Base-by-base conservation (phyloP, 2,888 invertebrate genomes). In the Pachycephus smyrnensis region DNA sequence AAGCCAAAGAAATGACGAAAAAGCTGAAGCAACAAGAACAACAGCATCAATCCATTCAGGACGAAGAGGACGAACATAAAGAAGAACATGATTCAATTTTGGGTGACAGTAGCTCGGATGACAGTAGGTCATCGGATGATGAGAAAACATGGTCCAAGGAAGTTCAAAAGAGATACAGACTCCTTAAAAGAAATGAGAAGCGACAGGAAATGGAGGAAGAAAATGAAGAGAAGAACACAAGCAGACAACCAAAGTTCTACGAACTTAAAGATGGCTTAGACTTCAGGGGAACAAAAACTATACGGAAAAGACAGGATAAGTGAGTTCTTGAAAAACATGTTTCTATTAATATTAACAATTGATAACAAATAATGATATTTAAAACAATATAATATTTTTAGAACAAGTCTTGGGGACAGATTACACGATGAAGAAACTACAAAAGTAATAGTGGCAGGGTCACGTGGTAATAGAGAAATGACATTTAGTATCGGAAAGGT, bases 111-210 rank as follows among this genome's bases (percentile, higher is more conserved):
- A 91, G 91, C 36, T 80, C 83, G 9, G 89, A 89, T 69, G 90
- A 90, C 69, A 86, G 86, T 69, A 23, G 55, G 23, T 94, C 96
- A 89, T 97, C 97, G 1, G 97, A 97, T 84, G 97, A 97, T 89
- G 96, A 97, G 77, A 94, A 94, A 80, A 93, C 94, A 9, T 97
- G 96, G 96, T 94, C 94, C 0, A 95, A 95, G 88, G 96, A 97
- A 92, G 94, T 97, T 79, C 96, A 96, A 87, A 95, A 95, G 87
- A 95, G 96, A 87, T 95, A 96, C 88, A 93, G 93, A 86, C 92
- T 94, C n/a, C 93, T 95, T 30, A 93, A 95, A 89, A 86, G 93
- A 89, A 93, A 94, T 90, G 89, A 93, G 87, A 87, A 92, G 90
- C 76, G 91, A 86, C 88, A 89, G 85, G 87, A 92, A 83, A 90